These are phyloP conservation scores for Drosophila falleni DNA, from an alignment of 2,888 invertebrate species.

Conservation along the genomic window DNA sequence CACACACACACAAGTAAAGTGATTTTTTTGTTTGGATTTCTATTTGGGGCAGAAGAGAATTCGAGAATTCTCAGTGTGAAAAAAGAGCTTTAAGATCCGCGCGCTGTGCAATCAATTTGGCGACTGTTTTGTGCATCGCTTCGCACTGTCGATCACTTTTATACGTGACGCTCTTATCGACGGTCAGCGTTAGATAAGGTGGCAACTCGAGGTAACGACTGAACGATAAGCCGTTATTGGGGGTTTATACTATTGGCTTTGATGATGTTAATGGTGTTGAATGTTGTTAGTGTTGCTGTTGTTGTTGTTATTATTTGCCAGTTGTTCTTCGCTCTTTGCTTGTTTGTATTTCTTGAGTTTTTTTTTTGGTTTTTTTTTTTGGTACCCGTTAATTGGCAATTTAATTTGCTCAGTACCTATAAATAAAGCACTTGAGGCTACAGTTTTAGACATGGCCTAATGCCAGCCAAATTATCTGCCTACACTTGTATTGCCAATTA, in stretches of 20 bases:
- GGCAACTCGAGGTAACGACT: conserved; percentile 34
- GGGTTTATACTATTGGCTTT: conserved; percentile 10
- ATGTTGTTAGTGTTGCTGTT: not conserved
- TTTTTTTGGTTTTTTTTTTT: not conserved
- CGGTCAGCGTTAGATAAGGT: conserved; percentile 69
- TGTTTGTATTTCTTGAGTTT: conserved; percentile 1
- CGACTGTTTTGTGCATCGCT: conserved; percentile 60
- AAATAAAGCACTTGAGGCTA: conserved; percentile 50
- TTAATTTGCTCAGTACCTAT: conserved; percentile 65
- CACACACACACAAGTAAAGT: not conserved
- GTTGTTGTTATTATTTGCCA: not conserved
- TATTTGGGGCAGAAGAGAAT: not conserved
- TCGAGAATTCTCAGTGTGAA: not conserved
- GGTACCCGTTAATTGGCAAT: conserved; percentile 55
- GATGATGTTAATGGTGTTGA: conserved; percentile 28
- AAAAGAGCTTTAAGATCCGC: conserved; percentile 28
- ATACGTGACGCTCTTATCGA: conserved; percentile 62
- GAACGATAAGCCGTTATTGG: conserved; percentile 52
- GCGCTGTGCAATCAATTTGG: conserved; percentile 59
- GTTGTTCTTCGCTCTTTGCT: conserved; percentile 11
- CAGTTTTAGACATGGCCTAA: conserved; percentile 53
- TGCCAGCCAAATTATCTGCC: conserved; percentile 30
- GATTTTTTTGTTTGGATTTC: not conserved
- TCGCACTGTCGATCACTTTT: conserved; percentile 50
- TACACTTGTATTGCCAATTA: conserved; percentile 16